Conservation (phyloP, 2,797 vertebrate genomes). For the Danio aesculapii region DNA sequence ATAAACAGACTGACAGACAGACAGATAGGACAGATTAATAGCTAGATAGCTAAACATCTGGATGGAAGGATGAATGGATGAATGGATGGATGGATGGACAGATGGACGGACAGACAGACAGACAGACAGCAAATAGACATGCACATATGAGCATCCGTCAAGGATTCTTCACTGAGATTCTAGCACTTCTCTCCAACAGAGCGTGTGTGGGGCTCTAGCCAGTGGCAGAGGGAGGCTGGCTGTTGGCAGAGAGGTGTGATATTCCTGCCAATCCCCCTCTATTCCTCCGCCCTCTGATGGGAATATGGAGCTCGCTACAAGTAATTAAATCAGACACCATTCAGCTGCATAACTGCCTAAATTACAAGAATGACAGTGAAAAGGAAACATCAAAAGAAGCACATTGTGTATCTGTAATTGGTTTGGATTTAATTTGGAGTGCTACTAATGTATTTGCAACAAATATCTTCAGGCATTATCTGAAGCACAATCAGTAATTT, state of each 20-base stretch:
- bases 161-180: background rate
- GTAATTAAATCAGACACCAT: slow-evolving; percentile 71
- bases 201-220: slow-evolving; percentile 52
- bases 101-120: background rate
- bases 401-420: slow-evolving; percentile 18
- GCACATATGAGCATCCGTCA: background rate
- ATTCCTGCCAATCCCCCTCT: slow-evolving; percentile 69
- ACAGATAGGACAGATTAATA: too few species aligned
- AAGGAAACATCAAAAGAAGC: slow-evolving; percentile 40
- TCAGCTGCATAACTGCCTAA: slow-evolving; percentile 67
- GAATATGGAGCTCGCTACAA: slow-evolving; percentile 68
- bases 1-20: too few species aligned
- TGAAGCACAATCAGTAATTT: slow-evolving; percentile 1
- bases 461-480: slow-evolving; percentile 1
- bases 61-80: too few species aligned
- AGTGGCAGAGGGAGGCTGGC: slow-evolving; percentile 67
- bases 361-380: slow-evolving; percentile 49
- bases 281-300: slow-evolving; percentile 64
- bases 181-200: background rate
- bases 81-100: too few species aligned
- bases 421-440: slow-evolving; percentile 21
- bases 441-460: background rate
- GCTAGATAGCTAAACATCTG: too few species aligned
- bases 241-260: slow-evolving; percentile 69
- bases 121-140: background rate